These are phyloP conservation scores for Actinostola sp. DNA, from an alignment of 92 coral and sea anemone species.

Conservation along the genomic window DNA sequence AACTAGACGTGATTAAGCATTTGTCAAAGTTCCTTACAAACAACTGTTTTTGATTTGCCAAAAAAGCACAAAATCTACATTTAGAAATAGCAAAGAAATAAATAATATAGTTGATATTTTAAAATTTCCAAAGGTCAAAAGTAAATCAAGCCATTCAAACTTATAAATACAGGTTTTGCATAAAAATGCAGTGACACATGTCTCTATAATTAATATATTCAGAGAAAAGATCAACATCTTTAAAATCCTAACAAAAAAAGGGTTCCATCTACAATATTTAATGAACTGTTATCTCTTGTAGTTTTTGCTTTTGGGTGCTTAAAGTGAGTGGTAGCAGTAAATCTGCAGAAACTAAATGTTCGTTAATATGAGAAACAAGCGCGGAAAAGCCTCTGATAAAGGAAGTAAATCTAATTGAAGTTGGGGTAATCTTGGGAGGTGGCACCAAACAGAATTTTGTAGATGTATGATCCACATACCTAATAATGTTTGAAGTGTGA, in stretches of 20 bases:
- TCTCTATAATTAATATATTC: no score
- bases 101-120: neutral
- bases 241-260: neutral
- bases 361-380: no score
- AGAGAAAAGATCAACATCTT: neutral
- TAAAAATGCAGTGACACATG: neutral
- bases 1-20: neutral
- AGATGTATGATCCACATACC: no score
- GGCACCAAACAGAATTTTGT: no score
- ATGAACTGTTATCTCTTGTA: neutral
- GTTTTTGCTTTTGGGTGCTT: no score
- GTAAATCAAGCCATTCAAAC: neutral
- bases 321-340: no score
- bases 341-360: no score
- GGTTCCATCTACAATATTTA: no score
- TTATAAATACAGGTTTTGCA: neutral
- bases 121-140: constrained; percentile 3
- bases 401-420: no score
- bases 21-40: neutral
- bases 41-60: neutral
- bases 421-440: no score
- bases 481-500: no score
- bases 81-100: neutral
- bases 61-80: neutral
- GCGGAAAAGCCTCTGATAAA: no score